Conservation (phyloP, 2,888 invertebrate genomes). For the Caenorhabditis zanzibari region DNA sequence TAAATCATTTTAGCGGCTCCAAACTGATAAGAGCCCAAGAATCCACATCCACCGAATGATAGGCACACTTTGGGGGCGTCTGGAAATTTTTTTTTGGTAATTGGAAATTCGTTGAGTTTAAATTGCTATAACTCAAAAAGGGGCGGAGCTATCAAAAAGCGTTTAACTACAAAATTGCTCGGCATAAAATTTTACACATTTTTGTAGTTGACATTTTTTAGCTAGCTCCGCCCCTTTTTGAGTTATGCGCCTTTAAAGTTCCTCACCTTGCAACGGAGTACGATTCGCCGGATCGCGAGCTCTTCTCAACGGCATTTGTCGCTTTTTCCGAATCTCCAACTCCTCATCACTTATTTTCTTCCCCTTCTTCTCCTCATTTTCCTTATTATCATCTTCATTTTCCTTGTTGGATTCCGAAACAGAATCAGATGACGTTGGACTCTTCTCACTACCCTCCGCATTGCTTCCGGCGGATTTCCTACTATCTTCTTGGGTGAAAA, state of each 20-base stretch:
- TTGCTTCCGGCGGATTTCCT: constrained; percentile 32
- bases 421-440: constrained; percentile 24
- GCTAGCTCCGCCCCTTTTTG: too few species aligned
- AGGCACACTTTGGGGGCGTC: constrained; percentile 68
- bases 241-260: too few species aligned
- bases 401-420: constrained; percentile 13
- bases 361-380: background rate
- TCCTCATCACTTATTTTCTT: background rate
- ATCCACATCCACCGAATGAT: constrained; percentile 80
- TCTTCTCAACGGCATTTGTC: constrained; percentile 11
- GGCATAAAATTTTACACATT: too few species aligned
- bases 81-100: constrained; percentile 27
- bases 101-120: background rate
- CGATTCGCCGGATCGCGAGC: constrained; percentile 50
- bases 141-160: too few species aligned
- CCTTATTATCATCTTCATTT: background rate
- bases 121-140: too few species aligned
- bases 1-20: constrained; percentile 79
- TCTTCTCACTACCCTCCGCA: constrained; percentile 5
- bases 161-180: too few species aligned
- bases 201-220: too few species aligned
- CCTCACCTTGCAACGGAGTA: constrained; percentile 37
- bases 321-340: constrained; percentile 3
- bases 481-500: background rate
- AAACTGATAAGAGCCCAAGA: constrained; percentile 81